These are phyloP conservation scores for Hydrolagus affinis DNA, from an alignment of 2,113 vertebrate species.

Conservation along the genomic window DNA sequence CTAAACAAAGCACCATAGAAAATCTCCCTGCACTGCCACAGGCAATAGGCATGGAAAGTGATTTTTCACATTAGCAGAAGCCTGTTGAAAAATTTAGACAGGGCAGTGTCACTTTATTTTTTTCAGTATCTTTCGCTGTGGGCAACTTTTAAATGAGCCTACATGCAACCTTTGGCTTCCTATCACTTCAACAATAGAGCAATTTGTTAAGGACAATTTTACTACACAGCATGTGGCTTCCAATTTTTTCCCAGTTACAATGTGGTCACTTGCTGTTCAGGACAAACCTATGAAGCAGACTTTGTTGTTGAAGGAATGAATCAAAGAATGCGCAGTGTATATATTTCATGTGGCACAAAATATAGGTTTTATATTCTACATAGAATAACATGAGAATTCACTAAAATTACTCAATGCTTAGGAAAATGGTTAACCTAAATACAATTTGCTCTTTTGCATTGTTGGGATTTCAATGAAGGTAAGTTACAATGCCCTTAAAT, in stretches of 20 bases:
- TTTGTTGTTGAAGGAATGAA: neutral
- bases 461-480: neutral
- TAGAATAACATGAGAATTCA: neutral
- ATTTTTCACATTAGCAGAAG: constrained; percentile 43
- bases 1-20: constrained; percentile 30
- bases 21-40: constrained; percentile 25
- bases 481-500: neutral
- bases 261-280: constrained; percentile 26
- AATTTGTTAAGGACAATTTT: constrained; percentile 96
- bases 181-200: constrained; percentile 82
- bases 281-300: constrained; percentile 4
- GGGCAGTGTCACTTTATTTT: constrained; percentile 66
- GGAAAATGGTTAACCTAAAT: neutral
- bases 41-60: constrained; percentile 33
- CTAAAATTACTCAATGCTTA: neutral
- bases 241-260: constrained; percentile 64
- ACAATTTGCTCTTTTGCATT: neutral
- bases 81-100: constrained; percentile 68
- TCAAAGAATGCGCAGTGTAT: too few species aligned
- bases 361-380: neutral
- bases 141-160: constrained; percentile 94
- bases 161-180: constrained; percentile 98
- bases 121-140: constrained; percentile 54
- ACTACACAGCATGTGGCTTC: constrained; percentile 97
- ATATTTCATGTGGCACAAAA: neutral